Conservation (phyloP, 2,888 invertebrate species). For the Congeria kusceri region DNA sequence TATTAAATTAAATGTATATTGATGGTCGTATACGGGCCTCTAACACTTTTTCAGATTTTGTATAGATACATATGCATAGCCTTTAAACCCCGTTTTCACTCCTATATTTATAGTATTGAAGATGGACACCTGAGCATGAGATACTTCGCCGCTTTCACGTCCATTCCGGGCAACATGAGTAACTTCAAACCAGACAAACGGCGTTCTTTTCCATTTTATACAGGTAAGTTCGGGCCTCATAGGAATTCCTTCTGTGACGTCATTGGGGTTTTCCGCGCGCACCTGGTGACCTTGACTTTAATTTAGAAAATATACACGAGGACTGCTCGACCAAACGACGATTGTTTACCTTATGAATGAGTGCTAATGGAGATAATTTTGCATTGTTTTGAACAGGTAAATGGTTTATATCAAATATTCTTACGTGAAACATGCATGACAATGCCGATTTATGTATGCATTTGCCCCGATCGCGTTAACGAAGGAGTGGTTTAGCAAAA, state of each 20-base stretch:
- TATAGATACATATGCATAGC: too few species aligned
- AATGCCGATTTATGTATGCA: neutral
- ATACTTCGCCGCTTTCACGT: slow-evolving; percentile 68
- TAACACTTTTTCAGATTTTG: too few species aligned
- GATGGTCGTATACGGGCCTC: too few species aligned
- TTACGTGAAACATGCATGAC: neutral
- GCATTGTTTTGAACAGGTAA: slow-evolving; percentile 9
- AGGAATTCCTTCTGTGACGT: neutral
- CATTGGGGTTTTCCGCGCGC: slow-evolving; percentile 53
- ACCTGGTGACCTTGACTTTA: slow-evolving; percentile 58
- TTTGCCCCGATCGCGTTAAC: neutral
- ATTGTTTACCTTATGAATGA: slow-evolving; percentile 47
- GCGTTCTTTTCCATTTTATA: slow-evolving; percentile 57
- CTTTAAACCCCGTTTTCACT: neutral
- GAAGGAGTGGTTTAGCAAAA: slow-evolving; percentile 55
- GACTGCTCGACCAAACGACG: slow-evolving; percentile 26
- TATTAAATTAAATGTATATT: too few species aligned
- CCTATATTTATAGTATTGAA: slow-evolving; percentile 40
- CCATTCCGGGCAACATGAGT: slow-evolving; percentile 70
- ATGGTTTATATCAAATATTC: too few species aligned
- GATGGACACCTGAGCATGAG: slow-evolving; percentile 54
- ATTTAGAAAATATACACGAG: slow-evolving; percentile 54
- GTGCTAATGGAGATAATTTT: slow-evolving; percentile 33
- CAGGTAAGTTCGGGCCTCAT: slow-evolving; percentile 46
- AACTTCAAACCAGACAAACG: slow-evolving; percentile 63